Evolutionary conservation across 1,140 invertebrate genomes (phyloP).

Genomic region (Hestina assimilis): DNA sequence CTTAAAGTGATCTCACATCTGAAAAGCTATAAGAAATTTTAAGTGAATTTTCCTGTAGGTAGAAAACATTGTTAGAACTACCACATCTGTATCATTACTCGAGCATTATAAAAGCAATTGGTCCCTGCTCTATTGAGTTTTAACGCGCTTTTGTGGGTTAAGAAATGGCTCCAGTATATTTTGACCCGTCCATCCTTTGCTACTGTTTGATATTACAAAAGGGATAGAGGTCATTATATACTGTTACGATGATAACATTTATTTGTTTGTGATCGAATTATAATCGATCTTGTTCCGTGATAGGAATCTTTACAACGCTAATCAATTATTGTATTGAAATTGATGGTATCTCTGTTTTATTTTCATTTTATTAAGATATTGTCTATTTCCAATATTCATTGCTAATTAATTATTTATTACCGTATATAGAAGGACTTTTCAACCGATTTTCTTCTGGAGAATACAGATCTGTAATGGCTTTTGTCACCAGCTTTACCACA

Average conservation of each 20-base stretch:
- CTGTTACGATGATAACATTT: slow-evolving; percentile 50
- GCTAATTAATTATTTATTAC: too few relatives aligned
- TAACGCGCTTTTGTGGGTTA: slow-evolving; percentile 70
- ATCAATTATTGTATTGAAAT: slow-evolving; percentile 36
- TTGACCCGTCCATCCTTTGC: slow-evolving; percentile 27
- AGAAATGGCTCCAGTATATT: slow-evolving; percentile 53
- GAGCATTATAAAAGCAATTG: slow-evolving; percentile 42
- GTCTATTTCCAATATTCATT: too few relatives aligned
- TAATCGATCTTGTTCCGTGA: slow-evolving; percentile 55
- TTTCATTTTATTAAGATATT: background rate
- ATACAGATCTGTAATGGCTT: too few relatives aligned
- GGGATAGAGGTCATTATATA: slow-evolving; percentile 31
- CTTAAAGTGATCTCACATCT: too few relatives aligned
- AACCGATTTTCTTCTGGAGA: too few relatives aligned
- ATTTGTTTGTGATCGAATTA: slow-evolving; percentile 68
- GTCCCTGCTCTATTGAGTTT: slow-evolving; percentile 63
- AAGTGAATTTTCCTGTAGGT: too few relatives aligned
- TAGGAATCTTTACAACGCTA: slow-evolving; percentile 43
- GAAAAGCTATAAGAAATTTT: too few relatives aligned
- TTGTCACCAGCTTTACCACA: too few relatives aligned
- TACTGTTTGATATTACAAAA: slow-evolving; percentile 40
- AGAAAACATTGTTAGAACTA: background rate
- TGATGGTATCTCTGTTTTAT: slow-evolving; percentile 5
- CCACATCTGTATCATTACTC: slow-evolving; percentile 22
- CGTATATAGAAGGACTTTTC: too few relatives aligned